These are phyloP conservation scores for Calosoma granatense DNA, from an alignment of 1,140 invertebrate species.

Conservation along the genomic window DNA sequence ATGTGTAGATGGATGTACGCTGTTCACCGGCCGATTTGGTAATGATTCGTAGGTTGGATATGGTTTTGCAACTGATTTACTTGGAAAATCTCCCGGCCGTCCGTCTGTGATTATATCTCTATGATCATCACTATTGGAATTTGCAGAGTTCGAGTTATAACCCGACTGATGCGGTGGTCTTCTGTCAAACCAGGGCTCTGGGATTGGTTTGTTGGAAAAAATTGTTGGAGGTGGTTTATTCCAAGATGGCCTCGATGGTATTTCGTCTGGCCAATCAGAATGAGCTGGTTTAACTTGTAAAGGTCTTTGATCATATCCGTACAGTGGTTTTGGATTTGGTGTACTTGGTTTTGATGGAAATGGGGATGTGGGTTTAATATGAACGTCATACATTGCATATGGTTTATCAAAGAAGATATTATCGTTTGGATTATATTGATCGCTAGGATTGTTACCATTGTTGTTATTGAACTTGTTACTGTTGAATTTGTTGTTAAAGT, in stretches of 20 bases:
- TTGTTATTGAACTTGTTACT: background rate
- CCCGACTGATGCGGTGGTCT: too few species aligned
- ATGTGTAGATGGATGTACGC: slow-evolving; percentile 38
- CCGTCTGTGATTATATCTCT: slow-evolving; percentile 55
- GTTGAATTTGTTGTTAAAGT: too few species aligned
- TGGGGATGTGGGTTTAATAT: background rate
- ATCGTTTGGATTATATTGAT: background rate
- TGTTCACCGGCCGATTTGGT: slow-evolving; percentile 3
- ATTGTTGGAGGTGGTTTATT: slow-evolving; percentile 32
- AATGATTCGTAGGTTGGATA: slow-evolving; percentile 14
- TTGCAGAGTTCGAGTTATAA: background rate
- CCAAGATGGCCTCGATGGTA: slow-evolving; percentile 36
- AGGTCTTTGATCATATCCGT: slow-evolving; percentile 17
- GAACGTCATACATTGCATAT: background rate
- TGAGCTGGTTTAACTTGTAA: slow-evolving; percentile 33
- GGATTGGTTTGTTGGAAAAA: too few species aligned
- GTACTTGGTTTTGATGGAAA: background rate
- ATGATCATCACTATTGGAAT: slow-evolving; percentile 21
- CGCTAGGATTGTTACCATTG: background rate
- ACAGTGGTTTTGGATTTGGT: background rate
- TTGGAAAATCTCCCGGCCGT: slow-evolving; percentile 53
- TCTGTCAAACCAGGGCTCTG: background rate
- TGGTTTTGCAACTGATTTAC: slow-evolving; percentile 33
- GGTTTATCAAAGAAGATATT: background rate
- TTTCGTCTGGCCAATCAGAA: slow-evolving; percentile 33